Evolutionary conservation across 2,797 vertebrate species (phyloP).

Genomic region (Acrossocheilus wenchowensis): DNA sequence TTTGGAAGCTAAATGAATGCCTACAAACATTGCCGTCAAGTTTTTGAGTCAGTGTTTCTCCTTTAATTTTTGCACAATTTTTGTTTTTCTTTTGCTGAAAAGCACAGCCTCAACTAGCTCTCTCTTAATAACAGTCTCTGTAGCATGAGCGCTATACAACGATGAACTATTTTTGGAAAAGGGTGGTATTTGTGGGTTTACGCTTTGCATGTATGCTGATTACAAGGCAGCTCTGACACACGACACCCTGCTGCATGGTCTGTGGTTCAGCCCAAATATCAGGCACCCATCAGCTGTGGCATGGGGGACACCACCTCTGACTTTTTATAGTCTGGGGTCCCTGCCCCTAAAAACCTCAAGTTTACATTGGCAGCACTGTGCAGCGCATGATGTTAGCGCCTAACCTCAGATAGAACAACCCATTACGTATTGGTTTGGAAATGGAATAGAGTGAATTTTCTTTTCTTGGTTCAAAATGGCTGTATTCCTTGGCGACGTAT

Average conservation of each 20-base stretch:
- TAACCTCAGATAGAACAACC: slow-evolving; percentile 51
- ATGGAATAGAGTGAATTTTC: slow-evolving; percentile 36
- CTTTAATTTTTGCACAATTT: slow-evolving; percentile 23
- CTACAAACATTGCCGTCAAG: slow-evolving; percentile 8
- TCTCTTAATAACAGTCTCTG: slow-evolving; percentile 59
- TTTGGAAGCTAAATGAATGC: neutral
- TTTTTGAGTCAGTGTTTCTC: neutral
- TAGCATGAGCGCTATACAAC: slow-evolving; percentile 40
- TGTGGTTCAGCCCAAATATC: slow-evolving; percentile 55
- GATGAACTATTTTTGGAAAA: slow-evolving; percentile 60
- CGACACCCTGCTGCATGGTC: slow-evolving; percentile 59
- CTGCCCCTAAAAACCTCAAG: slow-evolving; percentile 63
- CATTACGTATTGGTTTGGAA: slow-evolving; percentile 59
- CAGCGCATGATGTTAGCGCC: slow-evolving; percentile 48
- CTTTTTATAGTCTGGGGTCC: slow-evolving; percentile 68
- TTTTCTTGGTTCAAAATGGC: slow-evolving; percentile 27
- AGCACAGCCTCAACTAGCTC: slow-evolving; percentile 26
- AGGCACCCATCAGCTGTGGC: slow-evolving; percentile 51
- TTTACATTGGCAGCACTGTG: slow-evolving; percentile 60
- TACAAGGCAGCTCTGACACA: slow-evolving; percentile 66
- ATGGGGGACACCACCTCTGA: slow-evolving; percentile 57
- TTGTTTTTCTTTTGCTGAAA: slow-evolving; percentile 37
- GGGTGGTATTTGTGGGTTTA: slow-evolving; percentile 60
- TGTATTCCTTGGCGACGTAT: slow-evolving; percentile 10
- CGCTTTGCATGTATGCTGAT: slow-evolving; percentile 58